Evolutionary conservation across 2,888 invertebrate species (phyloP).

Genomic region (Melieria picta): DNA sequence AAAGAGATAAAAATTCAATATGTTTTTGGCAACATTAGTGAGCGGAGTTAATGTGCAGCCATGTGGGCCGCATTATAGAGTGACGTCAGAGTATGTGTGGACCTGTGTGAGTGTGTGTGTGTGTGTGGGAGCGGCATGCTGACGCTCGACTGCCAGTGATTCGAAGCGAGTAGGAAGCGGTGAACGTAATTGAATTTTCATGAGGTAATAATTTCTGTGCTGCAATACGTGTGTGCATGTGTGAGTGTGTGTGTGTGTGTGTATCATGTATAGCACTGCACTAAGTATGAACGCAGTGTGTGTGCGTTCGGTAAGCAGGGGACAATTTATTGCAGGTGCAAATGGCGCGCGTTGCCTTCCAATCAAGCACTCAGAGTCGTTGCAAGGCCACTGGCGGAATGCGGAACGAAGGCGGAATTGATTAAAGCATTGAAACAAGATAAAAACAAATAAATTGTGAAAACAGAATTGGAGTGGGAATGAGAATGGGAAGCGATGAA

Average conservation of each 20-base stretch:
- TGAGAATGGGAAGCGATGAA: too few species aligned
- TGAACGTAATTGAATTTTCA: conserved; percentile 39
- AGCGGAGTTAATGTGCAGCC: conserved; percentile 21
- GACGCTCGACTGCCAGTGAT: conserved; percentile 7
- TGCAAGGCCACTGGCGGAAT: too few species aligned
- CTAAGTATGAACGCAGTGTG: too few species aligned
- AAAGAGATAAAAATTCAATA: conserved; percentile 34
- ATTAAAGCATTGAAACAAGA: not conserved
- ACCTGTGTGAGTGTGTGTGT: conserved; percentile 9
- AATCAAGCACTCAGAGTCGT: not conserved
- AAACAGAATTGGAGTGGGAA: not conserved
- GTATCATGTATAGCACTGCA: not conserved
- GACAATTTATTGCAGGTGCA: not conserved
- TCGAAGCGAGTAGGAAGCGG: not conserved
- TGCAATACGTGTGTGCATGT: not conserved
- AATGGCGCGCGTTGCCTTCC: not conserved
- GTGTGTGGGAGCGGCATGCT: not conserved
- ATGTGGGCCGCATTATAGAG: conserved; percentile 11
- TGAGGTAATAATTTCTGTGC: conserved; percentile 37
- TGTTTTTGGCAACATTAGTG: conserved; percentile 37
- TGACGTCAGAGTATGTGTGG: conserved; percentile 19
- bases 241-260: not conserved
- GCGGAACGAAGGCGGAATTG: not conserved
- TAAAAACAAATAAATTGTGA: not conserved
- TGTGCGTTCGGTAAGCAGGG: not conserved